These are phyloP conservation scores for Neelides sp. DNA, from an alignment of 1,140 invertebrate genomes.

Conservation along the genomic window DNA sequence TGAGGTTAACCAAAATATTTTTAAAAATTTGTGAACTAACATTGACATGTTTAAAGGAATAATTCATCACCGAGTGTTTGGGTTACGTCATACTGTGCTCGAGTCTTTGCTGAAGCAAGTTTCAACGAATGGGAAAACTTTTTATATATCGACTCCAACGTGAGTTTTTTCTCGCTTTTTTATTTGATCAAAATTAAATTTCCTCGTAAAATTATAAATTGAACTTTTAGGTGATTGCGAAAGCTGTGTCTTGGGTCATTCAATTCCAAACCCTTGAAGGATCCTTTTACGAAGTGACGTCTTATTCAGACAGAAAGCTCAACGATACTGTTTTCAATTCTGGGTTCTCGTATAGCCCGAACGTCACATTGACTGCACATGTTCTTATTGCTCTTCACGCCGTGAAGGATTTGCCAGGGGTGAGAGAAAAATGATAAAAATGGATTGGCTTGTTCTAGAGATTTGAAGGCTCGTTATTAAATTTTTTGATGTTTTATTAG, in stretches of 20 bases:
- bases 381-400: slow-evolving; percentile 69
- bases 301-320: slow-evolving; percentile 67
- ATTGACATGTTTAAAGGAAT: slow-evolving; percentile 44
- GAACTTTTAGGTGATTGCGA: slow-evolving; percentile 49
- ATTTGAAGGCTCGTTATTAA: slow-evolving; percentile 5
- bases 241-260: slow-evolving; percentile 63
- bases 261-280: slow-evolving; percentile 65
- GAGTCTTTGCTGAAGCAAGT: slow-evolving; percentile 73
- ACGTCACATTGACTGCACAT: slow-evolving; percentile 77
- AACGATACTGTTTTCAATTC: slow-evolving; percentile 39
- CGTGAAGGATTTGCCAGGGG: slow-evolving; percentile 65
- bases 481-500: no score
- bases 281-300: slow-evolving; percentile 70
- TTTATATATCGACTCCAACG: slow-evolving; percentile 68
- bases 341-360: slow-evolving; percentile 35
- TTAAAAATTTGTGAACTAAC: slow-evolving; percentile 4
- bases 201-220: no score
- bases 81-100: slow-evolving; percentile 71
- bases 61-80: slow-evolving; percentile 69
- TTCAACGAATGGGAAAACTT: slow-evolving; percentile 90
- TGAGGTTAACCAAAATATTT: slow-evolving; percentile 3
- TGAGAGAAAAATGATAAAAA: no score
- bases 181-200: no score
- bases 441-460: no score
- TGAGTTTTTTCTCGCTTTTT: slow-evolving; percentile 32